Percentiles rank a stretch among this genome's conserved stretches.
Conservation (phyloP, 2,888 invertebrate genomes). For the Morpho deidamia region DNA sequence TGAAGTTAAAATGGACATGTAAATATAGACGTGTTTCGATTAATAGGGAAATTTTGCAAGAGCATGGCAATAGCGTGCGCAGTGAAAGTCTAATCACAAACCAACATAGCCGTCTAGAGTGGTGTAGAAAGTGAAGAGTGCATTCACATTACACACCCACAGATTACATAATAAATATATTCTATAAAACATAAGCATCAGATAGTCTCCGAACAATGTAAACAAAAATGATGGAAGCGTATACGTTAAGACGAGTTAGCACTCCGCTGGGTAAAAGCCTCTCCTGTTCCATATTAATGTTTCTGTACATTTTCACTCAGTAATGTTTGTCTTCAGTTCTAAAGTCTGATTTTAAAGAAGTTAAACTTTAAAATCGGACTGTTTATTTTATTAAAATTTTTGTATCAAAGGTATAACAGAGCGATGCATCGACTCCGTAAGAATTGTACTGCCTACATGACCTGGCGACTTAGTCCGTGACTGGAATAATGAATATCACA, state of each 20-base stretch:
- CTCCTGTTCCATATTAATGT: no score
- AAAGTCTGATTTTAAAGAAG: no score
- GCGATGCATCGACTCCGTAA: not conserved
- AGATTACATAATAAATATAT: no score
- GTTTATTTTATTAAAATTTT: no score
- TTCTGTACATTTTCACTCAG: no score
- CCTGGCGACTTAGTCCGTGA: conserved; percentile 3
- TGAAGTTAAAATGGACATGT: not conserved
- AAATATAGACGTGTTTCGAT: not conserved
- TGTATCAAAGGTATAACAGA: not conserved
- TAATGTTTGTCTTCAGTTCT: no score
- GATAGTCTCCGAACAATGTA: no score
- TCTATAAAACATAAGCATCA: no score
- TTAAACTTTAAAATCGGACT: no score
- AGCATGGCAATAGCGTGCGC: not conserved
- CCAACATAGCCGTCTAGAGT: not conserved
- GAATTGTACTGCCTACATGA: not conserved
- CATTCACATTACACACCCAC: not conserved
- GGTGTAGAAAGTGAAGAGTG: conserved; percentile 9
- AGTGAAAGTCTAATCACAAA: conserved; percentile 10
- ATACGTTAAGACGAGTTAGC: no score
- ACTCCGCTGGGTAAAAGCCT: no score
- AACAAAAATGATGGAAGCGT: no score
- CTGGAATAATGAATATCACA: conserved; percentile 18
- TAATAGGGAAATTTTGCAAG: conserved; percentile 3